Conservation (phyloP, 2,113 vertebrate genomes). For the Chloropsis cyanopogon region DNA sequence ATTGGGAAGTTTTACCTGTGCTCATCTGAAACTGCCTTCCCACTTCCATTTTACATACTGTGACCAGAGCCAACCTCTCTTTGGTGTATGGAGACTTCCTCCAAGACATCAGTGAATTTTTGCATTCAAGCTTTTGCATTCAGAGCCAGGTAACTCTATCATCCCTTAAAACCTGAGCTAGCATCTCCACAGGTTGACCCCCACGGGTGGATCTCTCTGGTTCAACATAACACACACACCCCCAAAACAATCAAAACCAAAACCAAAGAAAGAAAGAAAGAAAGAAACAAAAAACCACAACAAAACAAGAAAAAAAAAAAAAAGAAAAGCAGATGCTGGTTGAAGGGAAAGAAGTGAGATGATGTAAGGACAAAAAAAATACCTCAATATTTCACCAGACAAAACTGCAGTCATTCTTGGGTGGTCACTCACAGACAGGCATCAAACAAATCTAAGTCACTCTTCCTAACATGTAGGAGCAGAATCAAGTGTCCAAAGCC, state of each 20-base stretch:
- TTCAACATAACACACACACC: background rate
- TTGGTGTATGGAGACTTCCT: background rate
- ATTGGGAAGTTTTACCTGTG: background rate
- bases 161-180: background rate
- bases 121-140: background rate
- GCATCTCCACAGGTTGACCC: background rate
- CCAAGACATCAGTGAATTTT: background rate
- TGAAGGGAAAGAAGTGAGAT: background rate
- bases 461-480: background rate
- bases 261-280: background rate
- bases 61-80: background rate
- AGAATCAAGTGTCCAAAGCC: background rate
- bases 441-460: background rate
- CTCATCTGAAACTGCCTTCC: background rate
- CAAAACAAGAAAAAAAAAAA: background rate
- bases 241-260: background rate
- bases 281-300: background rate
- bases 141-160: background rate
- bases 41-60: accelerated
- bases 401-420: background rate
- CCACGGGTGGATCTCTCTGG: background rate
- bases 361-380: background rate
- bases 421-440: background rate
- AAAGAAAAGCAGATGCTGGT: background rate
- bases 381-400: background rate